Evolutionary conservation across 2,888 invertebrate species (phyloP), one percentile per base, ranked within the genome.

Genomic region (Himalopsyche tibetana): DNA sequence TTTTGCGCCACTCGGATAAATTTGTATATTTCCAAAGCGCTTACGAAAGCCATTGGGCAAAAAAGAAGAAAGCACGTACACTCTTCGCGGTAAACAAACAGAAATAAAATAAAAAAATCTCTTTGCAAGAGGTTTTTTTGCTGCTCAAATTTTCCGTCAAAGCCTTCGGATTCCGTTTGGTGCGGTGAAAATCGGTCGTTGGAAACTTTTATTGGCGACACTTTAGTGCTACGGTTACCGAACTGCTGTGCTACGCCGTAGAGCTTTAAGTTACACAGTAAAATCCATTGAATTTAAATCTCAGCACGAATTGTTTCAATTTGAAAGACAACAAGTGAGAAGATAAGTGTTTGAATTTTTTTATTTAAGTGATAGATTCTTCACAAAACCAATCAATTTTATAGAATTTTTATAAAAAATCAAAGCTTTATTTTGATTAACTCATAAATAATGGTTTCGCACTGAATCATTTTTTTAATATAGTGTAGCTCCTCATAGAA

Each of bases 181-280:
- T 63, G 63, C 63, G 63, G 63, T 63, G 63, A 19, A 28, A 63
- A 63, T 63, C 63, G 63, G 63, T 63, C 63, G 63, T 63, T 63
- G 63, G 63, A 63, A 63, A 51, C 19, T 63, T 63, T 63, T 63
- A 63, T 63, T 63, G 63, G 63, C 63, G n/a, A 63, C 63, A 28
- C 11, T 63, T 63, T 63, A 28, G 63, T 63, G 63, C 63, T 63
- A 63, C 63, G 63, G 11, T 19, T 19, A 51, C 51, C 51, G 51
- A 15, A 15, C 15, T 19, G 19, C 63, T 15, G 28, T 63, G 11
- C 63, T 63, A 63, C 63, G 63, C 9, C 63, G 19, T 63, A 63
- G 63, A 63, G 28, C 63, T 63, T 2, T 12, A 63, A 56, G 56
- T 19, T 5, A 63, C 63, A 15, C 19, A 19, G 28, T 19, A 56